Evolutionary conservation across 2,113 vertebrate species (phyloP), one percentile per base, ranked within the genome.

Genomic region (Alaudala cheleensis): DNA sequence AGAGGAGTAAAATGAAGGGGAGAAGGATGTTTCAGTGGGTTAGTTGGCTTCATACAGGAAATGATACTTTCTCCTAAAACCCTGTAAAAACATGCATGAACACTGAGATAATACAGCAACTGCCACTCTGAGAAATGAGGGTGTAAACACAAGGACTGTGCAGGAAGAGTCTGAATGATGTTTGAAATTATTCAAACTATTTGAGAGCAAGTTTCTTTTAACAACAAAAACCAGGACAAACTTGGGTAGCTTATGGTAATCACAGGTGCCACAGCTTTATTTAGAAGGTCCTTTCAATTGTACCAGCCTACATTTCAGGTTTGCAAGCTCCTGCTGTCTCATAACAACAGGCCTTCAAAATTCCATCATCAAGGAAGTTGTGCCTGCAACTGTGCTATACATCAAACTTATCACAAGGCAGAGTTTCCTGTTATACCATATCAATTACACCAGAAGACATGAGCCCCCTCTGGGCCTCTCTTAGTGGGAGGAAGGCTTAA

Each of bases 41-140:
- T 96, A 96, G 95, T 96, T 26, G 11, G 83, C 71, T 92, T 82
- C 73, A 12, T 80, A 87, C 40, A 72, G 96, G 96, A 95, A 90
- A 97, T 96, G 96, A 97, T 97, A 86, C 85, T 96, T 97, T 97
- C 96, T 97, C 96, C 95, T 93, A 79, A 86, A 94, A 60, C 37
- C 82, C 73, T 70, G 47, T 44, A 65, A 84, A 77, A 89, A 84
- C 92, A 84, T 95, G 64, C 90, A 90, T 18, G 34, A 65, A 64
- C 45, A 25, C 5, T 74, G 60, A 95, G 76, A 60, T 47, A 77
- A 88, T 6, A 25, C 26, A 87, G 47, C 51, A 92, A 73, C 47
- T 71, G 67, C 51, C 93, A 82, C 29, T 81, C 33, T 49, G 25
- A 90, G 79, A 82, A 90, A 91, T n/a, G 11, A 83, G 69, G 88